phyloP scores from a whole-genome alignment of 2,888 invertebrate species.

The Dugesia japonica region DNA sequence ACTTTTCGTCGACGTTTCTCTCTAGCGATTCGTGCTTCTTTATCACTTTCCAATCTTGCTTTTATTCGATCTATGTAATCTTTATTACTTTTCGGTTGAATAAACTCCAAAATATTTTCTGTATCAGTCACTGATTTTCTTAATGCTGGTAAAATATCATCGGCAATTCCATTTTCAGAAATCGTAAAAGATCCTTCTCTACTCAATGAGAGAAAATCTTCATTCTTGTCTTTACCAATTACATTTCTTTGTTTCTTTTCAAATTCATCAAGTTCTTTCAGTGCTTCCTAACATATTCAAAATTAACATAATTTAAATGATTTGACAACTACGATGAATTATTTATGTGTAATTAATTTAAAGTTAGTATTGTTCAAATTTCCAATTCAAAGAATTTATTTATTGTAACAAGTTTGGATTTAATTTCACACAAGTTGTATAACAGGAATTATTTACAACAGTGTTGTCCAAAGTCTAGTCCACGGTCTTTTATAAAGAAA shows the following conservation, averaged over 20 bases:
- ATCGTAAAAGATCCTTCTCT: constrained; percentile 17
- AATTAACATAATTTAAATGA: no score
- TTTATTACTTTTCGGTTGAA: constrained; percentile 42
- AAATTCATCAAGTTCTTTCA: constrained; percentile 41
- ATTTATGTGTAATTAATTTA: no score
- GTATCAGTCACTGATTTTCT: neutral
- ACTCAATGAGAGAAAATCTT: constrained; percentile 38
- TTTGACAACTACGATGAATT: no score
- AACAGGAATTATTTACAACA: no score
- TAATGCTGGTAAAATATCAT: neutral
- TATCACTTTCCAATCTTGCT: constrained; percentile 45
- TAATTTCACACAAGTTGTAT: no score
- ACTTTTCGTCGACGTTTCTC: constrained; percentile 47
- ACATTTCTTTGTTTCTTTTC: constrained; percentile 42
- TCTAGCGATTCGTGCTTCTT: constrained; percentile 43
- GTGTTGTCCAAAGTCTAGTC: no score
- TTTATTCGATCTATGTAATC: constrained; percentile 46
- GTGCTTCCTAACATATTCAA: constrained; percentile 38
- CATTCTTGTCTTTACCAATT: neutral
- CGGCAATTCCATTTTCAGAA: constrained; percentile 21
- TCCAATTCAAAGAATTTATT: neutral
- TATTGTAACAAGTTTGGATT: neutral
- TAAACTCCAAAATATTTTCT: constrained; percentile 37
- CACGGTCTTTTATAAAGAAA: no score
- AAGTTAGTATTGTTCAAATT: no score